phyloP scores from a whole-genome alignment of 2,113 vertebrate species.

The Hyaena hyaena region DNA sequence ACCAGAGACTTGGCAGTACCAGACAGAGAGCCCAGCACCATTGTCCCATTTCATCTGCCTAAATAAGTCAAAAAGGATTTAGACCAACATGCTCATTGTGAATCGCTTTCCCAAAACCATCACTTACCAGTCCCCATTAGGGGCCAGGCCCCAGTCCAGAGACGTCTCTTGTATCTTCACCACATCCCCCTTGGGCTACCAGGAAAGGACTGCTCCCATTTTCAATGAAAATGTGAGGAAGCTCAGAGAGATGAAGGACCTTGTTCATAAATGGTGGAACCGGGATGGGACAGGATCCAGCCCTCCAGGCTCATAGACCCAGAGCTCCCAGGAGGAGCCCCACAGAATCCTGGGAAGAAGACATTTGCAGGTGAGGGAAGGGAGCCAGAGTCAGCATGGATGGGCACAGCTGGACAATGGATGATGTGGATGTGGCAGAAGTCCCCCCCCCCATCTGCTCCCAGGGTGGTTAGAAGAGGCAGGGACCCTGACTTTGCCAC shows the following conservation, averaged over 20 bases:
- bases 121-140: not conserved
- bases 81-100: not conserved
- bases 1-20: not conserved
- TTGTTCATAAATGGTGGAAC: not conserved
- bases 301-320: not conserved
- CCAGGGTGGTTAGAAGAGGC: not conserved
- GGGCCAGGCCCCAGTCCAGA: not conserved
- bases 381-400: not conserved
- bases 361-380: too few species aligned
- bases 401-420: too few species aligned
- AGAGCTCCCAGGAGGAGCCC: not conserved
- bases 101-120: not conserved
- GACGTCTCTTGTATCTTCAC: not conserved
- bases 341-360: not conserved
- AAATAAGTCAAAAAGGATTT: not conserved
- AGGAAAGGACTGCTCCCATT: not conserved
- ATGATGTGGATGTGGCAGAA: too few species aligned
- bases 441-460: too few species aligned
- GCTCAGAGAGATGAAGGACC: not conserved
- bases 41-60: not conserved
- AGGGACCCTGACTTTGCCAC: not conserved
- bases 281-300: not conserved
- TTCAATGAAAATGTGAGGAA: not conserved
- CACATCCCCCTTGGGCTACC: not conserved
- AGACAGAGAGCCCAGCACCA: not conserved